Base-by-base conservation (phyloP, 2,797 vertebrate species). In the Tolypeutes matacus region DNA sequence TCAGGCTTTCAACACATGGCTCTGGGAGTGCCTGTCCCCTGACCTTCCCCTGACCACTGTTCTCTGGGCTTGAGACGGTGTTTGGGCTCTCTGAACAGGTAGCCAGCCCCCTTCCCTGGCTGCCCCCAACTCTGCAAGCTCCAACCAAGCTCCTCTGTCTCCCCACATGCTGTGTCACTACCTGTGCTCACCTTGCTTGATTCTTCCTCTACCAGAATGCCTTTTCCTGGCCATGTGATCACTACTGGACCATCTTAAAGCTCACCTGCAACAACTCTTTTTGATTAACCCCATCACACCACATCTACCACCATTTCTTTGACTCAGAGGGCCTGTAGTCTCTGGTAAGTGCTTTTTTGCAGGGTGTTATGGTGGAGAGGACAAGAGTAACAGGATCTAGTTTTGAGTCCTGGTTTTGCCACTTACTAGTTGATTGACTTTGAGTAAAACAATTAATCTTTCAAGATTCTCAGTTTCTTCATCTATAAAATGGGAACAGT, bases 401-500 rank as follows among this genome's bases (percentile, higher is more conserved):
- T 58, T 49, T 76, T 15, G 49, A 67, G 76, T 70, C 75, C 31
- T 25, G n/a, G 21, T 53, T 80, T 67, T 92, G 77, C 27, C 60
- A 42, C 76, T 88, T 64, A 49, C 36, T 85, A 80, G 42, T 0
- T 84, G 69, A 81, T 0, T 51, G 89, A 78, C 49, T 89, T 34
- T 70, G 23, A 87, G 27, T 81, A 92, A 93, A 87, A 89, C 13
- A 77, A 3, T 34, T 53, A 91, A 15, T 88, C n/a, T 56, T 75
- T 85, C 84, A 77, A 56, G 1, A 73, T 51, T n/a, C 78, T 86
- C 21, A 11, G 46, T 84, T 91, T 96, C 84, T 92, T 93, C 72
- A 89, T 60, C 31, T 78, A 58, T 77, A 51, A 95, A 93, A 92
- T 36, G 46, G 67, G 36, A 76, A 70, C 5, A 86, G 58, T 34